phyloP scores from a whole-genome alignment of 2,113 vertebrate genomes.

The Neoarius graeffei region DNA sequence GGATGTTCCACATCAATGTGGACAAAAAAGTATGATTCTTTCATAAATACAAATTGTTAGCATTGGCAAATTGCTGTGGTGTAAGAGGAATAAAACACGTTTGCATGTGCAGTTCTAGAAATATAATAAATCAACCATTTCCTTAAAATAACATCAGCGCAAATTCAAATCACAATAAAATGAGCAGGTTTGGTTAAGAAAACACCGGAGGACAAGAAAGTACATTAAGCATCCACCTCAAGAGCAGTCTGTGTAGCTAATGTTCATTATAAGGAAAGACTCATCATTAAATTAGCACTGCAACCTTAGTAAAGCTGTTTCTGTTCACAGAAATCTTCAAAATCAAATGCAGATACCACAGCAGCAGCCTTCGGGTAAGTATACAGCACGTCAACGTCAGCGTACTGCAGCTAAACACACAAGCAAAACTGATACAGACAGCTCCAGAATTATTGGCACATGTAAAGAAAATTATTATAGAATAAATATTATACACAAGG shows the following conservation, averaged over 20 bases:
- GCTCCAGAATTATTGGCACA: not conserved
- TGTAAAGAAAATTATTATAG: not conserved
- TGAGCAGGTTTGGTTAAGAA: not conserved
- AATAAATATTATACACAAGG: not conserved
- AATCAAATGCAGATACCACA: slow-evolving; percentile 97
- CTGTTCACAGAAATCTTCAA: slow-evolving; percentile 87
- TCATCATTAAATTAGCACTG: not conserved
- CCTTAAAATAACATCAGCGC: not conserved
- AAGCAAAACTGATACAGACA: not conserved
- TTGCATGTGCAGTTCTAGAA: no score
- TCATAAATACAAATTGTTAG: no score
- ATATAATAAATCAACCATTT: not conserved
- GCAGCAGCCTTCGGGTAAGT: slow-evolving; percentile 91
- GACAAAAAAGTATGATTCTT: no score
- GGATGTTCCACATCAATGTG: no score
- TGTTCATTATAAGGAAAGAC: not conserved
- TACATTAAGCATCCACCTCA: not conserved
- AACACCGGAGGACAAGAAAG: not conserved
- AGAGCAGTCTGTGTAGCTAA: not conserved
- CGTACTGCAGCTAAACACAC: not conserved
- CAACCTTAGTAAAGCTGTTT: slow-evolving; percentile 23
- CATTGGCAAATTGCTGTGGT: no score
- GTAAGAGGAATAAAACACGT: no score
- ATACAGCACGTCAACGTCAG: not conserved
- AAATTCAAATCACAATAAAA: not conserved